Percentiles rank a stretch among this genome's conserved stretches.
Evolutionary conservation across 2,113 vertebrate genomes (phyloP).

Genomic region (Rhea pennata): DNA sequence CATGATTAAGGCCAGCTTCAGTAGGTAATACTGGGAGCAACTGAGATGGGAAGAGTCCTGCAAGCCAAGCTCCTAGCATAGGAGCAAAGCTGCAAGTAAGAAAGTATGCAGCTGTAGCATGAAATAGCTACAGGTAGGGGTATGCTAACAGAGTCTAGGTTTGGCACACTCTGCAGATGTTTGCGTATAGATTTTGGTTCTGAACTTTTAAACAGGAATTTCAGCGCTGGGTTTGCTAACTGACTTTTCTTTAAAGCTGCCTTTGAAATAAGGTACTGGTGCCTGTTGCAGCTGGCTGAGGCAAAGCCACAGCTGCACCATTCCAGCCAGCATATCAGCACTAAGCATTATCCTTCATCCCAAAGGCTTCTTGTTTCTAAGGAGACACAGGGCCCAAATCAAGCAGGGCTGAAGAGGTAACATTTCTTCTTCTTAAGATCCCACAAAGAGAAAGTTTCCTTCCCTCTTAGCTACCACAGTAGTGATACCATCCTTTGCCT

Average conservation of each 20-base stretch:
- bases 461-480: background rate
- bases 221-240: background rate
- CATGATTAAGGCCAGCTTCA: background rate
- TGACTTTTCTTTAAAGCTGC: background rate
- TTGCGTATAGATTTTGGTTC: too few relatives aligned
- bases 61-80: background rate
- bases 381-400: background rate
- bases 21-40: background rate
- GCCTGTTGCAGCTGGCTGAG: background rate
- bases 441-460: background rate
- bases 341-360: background rate
- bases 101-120: background rate
- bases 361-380: background rate
- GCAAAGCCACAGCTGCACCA: background rate
- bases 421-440: background rate
- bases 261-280: background rate
- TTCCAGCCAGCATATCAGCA: background rate
- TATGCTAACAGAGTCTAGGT: background rate
- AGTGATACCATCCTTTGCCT: background rate
- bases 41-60: background rate
- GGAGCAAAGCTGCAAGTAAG: background rate
- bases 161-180: background rate
- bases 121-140: background rate
- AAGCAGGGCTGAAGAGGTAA: background rate
- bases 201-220: background rate